Evolutionary conservation across 30 jellyfish, hydroid and myxozoan species (phyloP), one percentile per base, ranked within the genome.

Genomic region (Aurelia sp.): DNA sequence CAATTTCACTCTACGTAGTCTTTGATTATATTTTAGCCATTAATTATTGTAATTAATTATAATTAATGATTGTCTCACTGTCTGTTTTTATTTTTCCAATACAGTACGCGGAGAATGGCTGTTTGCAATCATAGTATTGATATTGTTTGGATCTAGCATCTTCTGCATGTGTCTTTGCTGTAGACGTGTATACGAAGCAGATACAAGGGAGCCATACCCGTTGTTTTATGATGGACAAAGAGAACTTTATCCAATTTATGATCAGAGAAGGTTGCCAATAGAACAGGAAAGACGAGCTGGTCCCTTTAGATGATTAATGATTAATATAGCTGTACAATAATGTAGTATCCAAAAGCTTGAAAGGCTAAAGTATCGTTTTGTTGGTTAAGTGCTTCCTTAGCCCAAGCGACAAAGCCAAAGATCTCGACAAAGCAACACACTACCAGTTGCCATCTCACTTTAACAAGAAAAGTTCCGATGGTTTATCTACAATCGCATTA

Each of bases 91-190:
- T 53, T 18, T 61, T 47, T 66, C 51, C 15, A 67, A 57, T 52
- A 19, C 81, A 89, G 94, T 94, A 16, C 93, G 96, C 18, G 99
- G 99, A 20, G 99, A 94, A 86, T 94, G 99, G 99, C 92, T 94
- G 60, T 94, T 94, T 75, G 97, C 96, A 7, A 89, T 94, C 16
- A 75, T 94, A 31, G 66, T 94, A 1, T 74, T 94, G 69, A 35
- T 81, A 21, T 13, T 87, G 68, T 89, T 94, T 66, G 97, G 94
- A 22, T 72, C 96, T 22, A 78, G 91, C 30, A 94, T 94, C 65
- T 89, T 94, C 91, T 94, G 99, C 79, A 76, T 89, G 92, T 94
- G 99, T 68, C 74, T 87, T 17, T 94, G 99, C 86, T 94, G 99
- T 65, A 66, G 99, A 71, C 91, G 96, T 33, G 97, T 94, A 10